Percentiles rank a stretch among this genome's conserved stretches.
Evolutionary conservation across 37 sponge, comb jelly and placozoan species (phyloP).

Genomic region (Spongilla lacustris): DNA sequence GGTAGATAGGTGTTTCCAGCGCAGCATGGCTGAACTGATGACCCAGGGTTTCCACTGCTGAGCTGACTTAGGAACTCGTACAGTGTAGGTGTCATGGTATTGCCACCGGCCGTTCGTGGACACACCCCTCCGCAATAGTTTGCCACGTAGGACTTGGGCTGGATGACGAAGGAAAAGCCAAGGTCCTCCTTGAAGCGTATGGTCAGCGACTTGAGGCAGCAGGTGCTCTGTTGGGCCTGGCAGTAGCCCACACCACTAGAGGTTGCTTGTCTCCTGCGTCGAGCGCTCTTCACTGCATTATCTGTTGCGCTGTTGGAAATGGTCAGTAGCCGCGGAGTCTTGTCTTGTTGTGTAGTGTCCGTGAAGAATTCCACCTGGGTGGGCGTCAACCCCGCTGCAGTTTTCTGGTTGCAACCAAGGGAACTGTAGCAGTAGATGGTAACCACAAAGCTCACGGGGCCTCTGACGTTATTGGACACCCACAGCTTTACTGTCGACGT

Average conservation of each 20-base stretch:
- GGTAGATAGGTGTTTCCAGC: slow-evolving; percentile 22
- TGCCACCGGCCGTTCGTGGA: neutral
- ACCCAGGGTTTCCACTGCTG: neutral
- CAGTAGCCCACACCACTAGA: slow-evolving; percentile 21
- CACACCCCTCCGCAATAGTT: slow-evolving; percentile 75
- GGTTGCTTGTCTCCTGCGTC: neutral
- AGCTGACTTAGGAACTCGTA: slow-evolving; percentile 35
- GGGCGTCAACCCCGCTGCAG: neutral
- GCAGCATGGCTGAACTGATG: slow-evolving; percentile 65
- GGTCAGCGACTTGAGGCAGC: slow-evolving; percentile 54
- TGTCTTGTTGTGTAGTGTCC: neutral
- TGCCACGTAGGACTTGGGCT: slow-evolving; percentile 25
- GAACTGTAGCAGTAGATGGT: slow-evolving; percentile 48
- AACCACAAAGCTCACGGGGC: slow-evolving; percentile 39
- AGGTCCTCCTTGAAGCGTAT: slow-evolving; percentile 60
- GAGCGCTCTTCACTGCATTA: slow-evolving; percentile 13
- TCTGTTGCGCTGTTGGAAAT: slow-evolving; percentile 8
- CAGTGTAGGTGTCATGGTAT: slow-evolving; percentile 23
- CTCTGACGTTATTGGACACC: slow-evolving; percentile 22
- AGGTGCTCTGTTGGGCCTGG: slow-evolving; percentile 23
- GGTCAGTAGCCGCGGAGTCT: slow-evolving; percentile 23
- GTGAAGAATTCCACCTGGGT: slow-evolving; percentile 18
- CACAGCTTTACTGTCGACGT: slow-evolving; percentile 39
- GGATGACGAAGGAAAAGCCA: slow-evolving; percentile 19
- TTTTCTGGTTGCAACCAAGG: slow-evolving; percentile 10